Percentiles rank a stretch among this genome's conserved stretches.
Evolutionary conservation across 1,140 invertebrate genomes (phyloP).

Genomic region (Dreissena rostriformis): DNA sequence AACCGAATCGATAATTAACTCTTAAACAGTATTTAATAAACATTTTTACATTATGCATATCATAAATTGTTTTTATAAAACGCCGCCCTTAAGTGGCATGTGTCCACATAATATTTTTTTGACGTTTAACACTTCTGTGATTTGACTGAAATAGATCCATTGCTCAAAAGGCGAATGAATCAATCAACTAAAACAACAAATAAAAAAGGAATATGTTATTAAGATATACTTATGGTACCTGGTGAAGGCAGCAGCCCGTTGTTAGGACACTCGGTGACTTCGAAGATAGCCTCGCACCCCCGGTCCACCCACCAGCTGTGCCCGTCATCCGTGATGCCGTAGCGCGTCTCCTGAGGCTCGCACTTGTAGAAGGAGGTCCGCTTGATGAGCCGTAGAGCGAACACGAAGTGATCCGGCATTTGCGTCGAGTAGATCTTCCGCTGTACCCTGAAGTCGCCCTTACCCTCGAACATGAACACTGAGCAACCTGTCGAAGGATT

Average conservation of each 20-base stretch:
- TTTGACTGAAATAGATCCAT: neutral
- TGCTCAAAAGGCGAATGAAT: neutral
- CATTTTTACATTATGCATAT: too few relatives aligned
- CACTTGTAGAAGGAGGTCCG: constrained; percentile 34
- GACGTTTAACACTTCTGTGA: neutral
- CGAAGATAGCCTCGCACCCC: constrained; percentile 42
- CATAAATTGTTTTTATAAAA: too few relatives aligned
- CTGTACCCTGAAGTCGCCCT: constrained; percentile 22
- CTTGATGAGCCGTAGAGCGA: constrained; percentile 10
- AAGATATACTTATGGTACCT: neutral
- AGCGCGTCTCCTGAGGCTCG: constrained; percentile 10
- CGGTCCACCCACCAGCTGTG: constrained; percentile 40
- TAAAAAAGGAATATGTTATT: neutral
- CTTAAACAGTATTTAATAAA: too few relatives aligned
- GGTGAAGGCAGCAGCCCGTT: constrained; percentile 24
- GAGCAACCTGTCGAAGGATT: constrained; percentile 27
- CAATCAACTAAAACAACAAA: neutral
- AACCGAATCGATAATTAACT: too few relatives aligned
- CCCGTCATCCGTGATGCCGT: constrained; percentile 35
- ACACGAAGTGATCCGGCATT: constrained; percentile 13
- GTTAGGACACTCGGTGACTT: constrained; percentile 38
- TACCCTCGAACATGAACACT: constrained; percentile 20
- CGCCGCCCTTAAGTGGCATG: neutral
- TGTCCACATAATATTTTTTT: neutral
- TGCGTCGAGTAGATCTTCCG: constrained; percentile 17